A percentile compares a stretch with the other conserved stretches of the same genome.
phyloP scores from a whole-genome alignment of 2,797 vertebrate species.

The Acrocephalus scirpaceus region DNA sequence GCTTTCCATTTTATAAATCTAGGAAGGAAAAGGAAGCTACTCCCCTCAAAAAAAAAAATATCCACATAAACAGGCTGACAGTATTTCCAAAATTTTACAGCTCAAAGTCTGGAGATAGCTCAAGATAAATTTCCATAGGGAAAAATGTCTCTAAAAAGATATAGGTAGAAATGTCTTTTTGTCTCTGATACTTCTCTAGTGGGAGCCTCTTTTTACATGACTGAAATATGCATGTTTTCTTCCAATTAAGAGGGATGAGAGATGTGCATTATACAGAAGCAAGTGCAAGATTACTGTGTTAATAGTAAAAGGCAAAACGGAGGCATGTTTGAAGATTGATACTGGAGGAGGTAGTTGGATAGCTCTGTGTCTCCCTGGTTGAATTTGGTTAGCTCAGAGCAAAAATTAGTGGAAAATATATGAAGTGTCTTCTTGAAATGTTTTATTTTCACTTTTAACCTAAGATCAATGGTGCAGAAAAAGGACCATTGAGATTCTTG shows the following conservation, averaged over 20 bases:
- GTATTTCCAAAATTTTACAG: not conserved
- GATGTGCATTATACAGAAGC: not conserved
- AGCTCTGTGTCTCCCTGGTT: not conserved
- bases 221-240: not conserved
- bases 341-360: not conserved
- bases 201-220: not conserved
- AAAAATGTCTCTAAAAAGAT: not conserved
- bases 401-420: not conserved
- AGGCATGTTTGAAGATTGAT: not conserved
- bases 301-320: not conserved
- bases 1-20: not conserved
- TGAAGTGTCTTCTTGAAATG: not conserved
- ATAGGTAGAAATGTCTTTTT: not conserved
- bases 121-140: not conserved
- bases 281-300: not conserved
- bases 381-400: not conserved
- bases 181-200: not conserved
- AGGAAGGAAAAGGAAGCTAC: not conserved
- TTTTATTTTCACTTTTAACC: not conserved
- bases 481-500: not conserved
- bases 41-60: not conserved
- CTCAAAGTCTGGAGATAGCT: not conserved
- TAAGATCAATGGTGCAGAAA: not conserved
- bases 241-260: not conserved
- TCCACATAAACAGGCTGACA: accelerated